phyloP scores from a whole-genome alignment of 2,888 invertebrate genomes.

The Syrphus vitripennis region DNA sequence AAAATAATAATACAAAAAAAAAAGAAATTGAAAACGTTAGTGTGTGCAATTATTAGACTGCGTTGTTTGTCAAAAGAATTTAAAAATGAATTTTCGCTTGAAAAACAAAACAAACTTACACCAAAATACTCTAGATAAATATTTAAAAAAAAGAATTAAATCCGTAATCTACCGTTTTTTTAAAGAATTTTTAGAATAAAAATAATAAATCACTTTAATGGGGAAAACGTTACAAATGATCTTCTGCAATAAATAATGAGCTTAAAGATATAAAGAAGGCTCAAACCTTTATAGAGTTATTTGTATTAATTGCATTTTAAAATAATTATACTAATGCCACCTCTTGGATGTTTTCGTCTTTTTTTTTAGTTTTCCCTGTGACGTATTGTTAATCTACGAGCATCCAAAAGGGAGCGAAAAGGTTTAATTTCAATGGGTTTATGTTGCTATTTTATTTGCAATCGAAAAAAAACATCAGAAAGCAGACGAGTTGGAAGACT shows the following conservation, averaged over 20 bases:
- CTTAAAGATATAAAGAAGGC: not conserved
- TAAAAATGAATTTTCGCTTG: not conserved
- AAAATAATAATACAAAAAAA: not conserved
- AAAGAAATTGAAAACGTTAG: constrained; percentile 3
- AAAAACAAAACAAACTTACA: not conserved
- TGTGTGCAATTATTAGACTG: constrained; percentile 68
- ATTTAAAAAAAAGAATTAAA: not conserved
- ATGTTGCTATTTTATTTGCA: too few species aligned
- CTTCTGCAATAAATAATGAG: too few species aligned
- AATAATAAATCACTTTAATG: not conserved
- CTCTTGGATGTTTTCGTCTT: not conserved
- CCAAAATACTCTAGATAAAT: not conserved
- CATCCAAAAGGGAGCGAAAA: too few species aligned
- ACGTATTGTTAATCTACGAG: too few species aligned
- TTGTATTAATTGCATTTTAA: not conserved
- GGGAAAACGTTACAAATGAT: too few species aligned
- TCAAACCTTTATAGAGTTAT: not conserved
- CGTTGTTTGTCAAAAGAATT: constrained; percentile 40
- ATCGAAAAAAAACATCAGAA: too few species aligned
- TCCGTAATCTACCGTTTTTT: not conserved
- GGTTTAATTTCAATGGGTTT: too few species aligned
- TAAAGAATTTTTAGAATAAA: not conserved
- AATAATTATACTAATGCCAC: not conserved
- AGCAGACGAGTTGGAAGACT: too few species aligned
- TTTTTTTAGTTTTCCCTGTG: not conserved